These are phyloP conservation scores for Caracal caracal DNA, from an alignment of 2,113 vertebrate genomes.

Conservation along the genomic window DNA sequence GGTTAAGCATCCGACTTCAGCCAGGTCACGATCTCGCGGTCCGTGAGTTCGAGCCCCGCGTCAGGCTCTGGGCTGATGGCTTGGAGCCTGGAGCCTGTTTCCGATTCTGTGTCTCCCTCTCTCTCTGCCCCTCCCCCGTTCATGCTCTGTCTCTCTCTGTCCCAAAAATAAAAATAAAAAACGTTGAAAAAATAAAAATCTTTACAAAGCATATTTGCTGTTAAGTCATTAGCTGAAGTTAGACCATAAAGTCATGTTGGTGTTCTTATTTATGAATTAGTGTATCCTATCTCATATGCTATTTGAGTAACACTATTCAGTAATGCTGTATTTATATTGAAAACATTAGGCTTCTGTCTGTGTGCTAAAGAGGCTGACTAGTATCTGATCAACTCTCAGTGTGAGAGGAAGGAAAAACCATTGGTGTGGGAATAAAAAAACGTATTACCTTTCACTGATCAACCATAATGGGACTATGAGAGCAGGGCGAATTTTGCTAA, in stretches of 20 bases:
- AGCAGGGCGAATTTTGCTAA: not conserved
- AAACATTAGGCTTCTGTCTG: not conserved
- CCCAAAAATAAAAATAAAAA: not conserved
- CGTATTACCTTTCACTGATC: not conserved
- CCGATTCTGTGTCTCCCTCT: too few relatives aligned
- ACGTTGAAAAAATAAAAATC: not conserved
- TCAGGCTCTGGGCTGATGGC: too few relatives aligned
- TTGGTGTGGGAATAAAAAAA: not conserved
- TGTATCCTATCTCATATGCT: not conserved
- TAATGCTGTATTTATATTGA: not conserved
- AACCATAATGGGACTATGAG: not conserved
- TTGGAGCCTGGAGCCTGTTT: too few relatives aligned
- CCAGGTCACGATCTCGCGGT: too few relatives aligned
- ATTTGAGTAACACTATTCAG: not conserved
- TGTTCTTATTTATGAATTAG: not conserved
- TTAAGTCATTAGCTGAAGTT: not conserved
- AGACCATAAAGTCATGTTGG: not conserved
- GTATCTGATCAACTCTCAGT: not conserved
- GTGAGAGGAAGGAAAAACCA: not conserved
- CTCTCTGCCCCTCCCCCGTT: too few relatives aligned
- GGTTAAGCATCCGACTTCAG: too few relatives aligned
- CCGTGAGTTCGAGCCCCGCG: too few relatives aligned
- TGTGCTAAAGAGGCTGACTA: not conserved
- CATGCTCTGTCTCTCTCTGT: too few relatives aligned
- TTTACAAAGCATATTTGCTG: not conserved